Evolutionary conservation across 2,888 invertebrate genomes (phyloP), one percentile per base, ranked within the genome.

Genomic region (Minunthozetes semirufus): DNA sequence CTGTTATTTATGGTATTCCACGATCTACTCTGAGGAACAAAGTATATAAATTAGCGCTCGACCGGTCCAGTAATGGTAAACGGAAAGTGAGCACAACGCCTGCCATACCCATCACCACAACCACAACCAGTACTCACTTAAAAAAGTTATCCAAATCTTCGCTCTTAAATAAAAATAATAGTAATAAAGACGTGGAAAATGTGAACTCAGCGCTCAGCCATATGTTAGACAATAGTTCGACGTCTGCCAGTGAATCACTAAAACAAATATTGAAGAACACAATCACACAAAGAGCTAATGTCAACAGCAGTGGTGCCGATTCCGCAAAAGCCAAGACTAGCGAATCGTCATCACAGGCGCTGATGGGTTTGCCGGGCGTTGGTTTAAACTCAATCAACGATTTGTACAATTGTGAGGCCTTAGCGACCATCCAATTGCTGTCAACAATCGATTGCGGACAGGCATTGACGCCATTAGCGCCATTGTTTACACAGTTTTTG

Each of bases 1-100:
- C 97, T 73, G 93, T 93, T 74, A 90, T 95, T 80, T 98, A 98
- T 84, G 94, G 95, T 80, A 95, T 97, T 82, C 97, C 97, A 9
- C 88, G 97, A 78, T 95, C 97, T 79, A 97, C 96, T 33, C 88
- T 98, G 72, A 88, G 97, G 78, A 98, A 96, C 86, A 98, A 98
- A 85, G 93, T 86, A 50, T 85, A 84, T 80, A 85, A 85, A 77
- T 79, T 84, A 78, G 83, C 84, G 42, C 77, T 78, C 42, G 79
- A 78, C 63, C 38, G 68, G 59, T 27, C 59, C 13, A 75, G 25
- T 80, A 79, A 75, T 68, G 71, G 38, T 73, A 75, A 73, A 73
- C 48, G 66, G 5, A 66, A 66, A 66, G 66, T 72, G 50, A 76
- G 53, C 33, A 63, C 33, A 56, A 33, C 33, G 42, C 68, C 59